phyloP scores from a whole-genome alignment of 2,113 vertebrate genomes.

The Columba janthina region DNA sequence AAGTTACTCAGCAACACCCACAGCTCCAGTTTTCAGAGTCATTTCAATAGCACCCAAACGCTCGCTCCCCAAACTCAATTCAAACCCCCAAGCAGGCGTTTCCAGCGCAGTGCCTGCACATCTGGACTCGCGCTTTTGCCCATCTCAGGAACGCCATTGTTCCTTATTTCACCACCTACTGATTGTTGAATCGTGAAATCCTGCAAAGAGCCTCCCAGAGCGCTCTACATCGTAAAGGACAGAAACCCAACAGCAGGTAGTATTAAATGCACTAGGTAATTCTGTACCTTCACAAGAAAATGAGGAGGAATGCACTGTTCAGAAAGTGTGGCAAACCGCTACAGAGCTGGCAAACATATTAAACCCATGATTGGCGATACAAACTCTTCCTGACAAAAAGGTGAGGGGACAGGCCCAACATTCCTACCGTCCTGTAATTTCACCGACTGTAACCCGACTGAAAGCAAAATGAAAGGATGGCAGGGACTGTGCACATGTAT shows the following conservation, averaged over 20 bases:
- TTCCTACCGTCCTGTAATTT: not conserved
- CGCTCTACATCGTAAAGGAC: not conserved
- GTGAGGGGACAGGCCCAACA: not conserved
- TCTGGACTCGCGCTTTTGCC: not conserved
- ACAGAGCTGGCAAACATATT: not conserved
- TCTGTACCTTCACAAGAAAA: not conserved
- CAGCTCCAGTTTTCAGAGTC: not conserved
- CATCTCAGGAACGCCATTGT: not conserved
- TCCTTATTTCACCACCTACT: not conserved
- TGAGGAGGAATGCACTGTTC: not conserved
- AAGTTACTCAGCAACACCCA: not conserved
- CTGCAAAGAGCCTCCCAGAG: not conserved
- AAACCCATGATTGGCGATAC: fast-evolving
- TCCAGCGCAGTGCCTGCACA: not conserved
- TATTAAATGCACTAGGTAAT: not conserved
- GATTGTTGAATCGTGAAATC: not conserved
- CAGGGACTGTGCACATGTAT: not conserved
- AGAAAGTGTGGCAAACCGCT: not conserved
- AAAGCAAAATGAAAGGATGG: not conserved
- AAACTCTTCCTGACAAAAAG: not conserved
- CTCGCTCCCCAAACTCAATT: not conserved
- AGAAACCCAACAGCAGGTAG: not conserved
- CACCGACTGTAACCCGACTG: not conserved
- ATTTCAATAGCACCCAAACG: not conserved
- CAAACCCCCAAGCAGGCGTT: not conserved